Evolutionary conservation across 2,797 vertebrate species (phyloP).

Genomic region (Siniperca undulata): DNA sequence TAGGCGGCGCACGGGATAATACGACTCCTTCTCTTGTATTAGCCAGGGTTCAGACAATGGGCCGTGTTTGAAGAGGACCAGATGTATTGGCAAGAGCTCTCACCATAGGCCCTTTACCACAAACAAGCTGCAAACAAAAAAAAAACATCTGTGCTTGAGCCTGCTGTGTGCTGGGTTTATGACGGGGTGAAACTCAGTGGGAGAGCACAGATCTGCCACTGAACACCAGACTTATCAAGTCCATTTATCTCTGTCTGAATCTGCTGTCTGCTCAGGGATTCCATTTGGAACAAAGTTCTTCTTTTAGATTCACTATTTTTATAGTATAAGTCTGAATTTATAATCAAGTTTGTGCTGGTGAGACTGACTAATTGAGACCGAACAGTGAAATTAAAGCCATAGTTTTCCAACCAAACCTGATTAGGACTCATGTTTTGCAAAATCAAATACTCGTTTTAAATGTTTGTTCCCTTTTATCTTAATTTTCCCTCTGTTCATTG

Average conservation of each 20-base stretch:
- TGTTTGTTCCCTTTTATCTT: too few relatives aligned
- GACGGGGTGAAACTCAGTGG: constrained; percentile 20
- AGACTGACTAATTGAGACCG: too few relatives aligned
- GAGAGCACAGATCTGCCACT: constrained; percentile 21
- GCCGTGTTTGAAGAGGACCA: constrained; percentile 66
- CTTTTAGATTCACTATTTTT: background rate
- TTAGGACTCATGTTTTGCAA: background rate
- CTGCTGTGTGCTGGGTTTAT: constrained; percentile 35
- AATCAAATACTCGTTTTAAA: background rate
- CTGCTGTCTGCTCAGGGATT: background rate
- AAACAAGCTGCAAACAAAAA: constrained; percentile 54
- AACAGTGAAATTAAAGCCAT: background rate
- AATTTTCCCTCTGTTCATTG: too few relatives aligned
- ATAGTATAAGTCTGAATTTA: rapidly evolving
- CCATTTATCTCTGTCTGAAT: constrained; percentile 18
- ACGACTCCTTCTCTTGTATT: constrained; percentile 46
- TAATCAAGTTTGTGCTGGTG: background rate
- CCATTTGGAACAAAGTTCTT: background rate
- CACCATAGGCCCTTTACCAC: constrained; percentile 50
- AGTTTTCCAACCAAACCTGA: background rate
- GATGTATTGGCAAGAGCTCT: constrained; percentile 62
- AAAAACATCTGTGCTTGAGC: constrained; percentile 64
- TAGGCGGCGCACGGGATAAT: constrained; percentile 20
- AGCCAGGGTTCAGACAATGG: constrained; percentile 59
- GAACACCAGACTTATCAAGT: constrained; percentile 4